Conservation (phyloP, 2,113 vertebrate species). For the Mesocricetus auratus region DNA sequence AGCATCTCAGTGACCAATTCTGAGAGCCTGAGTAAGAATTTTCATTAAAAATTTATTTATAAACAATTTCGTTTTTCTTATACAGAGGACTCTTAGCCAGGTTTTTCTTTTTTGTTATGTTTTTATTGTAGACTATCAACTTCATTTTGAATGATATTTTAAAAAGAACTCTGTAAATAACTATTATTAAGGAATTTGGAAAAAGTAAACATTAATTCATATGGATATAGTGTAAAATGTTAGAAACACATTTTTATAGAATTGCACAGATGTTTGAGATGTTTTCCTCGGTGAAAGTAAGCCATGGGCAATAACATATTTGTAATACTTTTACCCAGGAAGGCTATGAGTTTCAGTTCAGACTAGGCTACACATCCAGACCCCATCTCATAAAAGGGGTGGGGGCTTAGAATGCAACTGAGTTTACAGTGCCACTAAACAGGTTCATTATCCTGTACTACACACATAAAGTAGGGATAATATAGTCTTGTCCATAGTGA, state of each 20-base stretch:
- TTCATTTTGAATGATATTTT: slow-evolving; percentile 22
- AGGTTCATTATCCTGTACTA: too few species aligned
- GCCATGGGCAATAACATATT: background rate
- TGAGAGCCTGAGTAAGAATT: background rate
- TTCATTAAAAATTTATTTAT: background rate
- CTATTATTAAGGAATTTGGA: background rate
- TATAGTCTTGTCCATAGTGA: background rate
- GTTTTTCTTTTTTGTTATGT: background rate
- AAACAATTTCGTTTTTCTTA: background rate
- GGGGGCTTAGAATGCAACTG: background rate
- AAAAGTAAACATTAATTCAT: background rate
- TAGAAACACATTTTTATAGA: slow-evolving; percentile 10
- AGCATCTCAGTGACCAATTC: background rate
- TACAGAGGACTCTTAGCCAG: background rate
- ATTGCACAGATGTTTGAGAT: background rate
- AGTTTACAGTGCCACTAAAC: background rate
- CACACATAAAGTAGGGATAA: background rate
- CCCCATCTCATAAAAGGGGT: background rate
- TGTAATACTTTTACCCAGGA: background rate
- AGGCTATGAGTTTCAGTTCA: background rate
- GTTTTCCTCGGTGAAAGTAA: slow-evolving; percentile 31
- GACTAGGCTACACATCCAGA: background rate
- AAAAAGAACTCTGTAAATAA: background rate
- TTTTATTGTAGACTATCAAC: background rate
- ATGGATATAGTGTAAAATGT: background rate